Percentiles rank a stretch among this genome's conserved stretches.
phyloP scores from a whole-genome alignment of 2,797 vertebrate genomes.

The Hemitrygon akajei region DNA sequence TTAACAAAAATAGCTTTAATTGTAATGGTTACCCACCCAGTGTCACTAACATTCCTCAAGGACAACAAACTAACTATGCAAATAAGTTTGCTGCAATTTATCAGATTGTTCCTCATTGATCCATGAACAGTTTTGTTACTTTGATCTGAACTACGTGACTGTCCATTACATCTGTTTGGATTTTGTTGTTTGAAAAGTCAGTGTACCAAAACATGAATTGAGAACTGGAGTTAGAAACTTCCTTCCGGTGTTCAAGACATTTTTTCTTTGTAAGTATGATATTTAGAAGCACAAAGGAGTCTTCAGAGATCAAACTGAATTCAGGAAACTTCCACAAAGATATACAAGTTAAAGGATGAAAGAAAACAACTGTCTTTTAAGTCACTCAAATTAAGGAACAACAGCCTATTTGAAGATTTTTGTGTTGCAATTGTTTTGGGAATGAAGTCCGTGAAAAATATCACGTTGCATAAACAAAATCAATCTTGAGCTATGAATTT shows the following conservation, averaged over 20 bases:
- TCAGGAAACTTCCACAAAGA: not conserved
- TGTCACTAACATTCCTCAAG: not conserved
- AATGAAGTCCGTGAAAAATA: slow-evolving; percentile 7
- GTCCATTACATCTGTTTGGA: not conserved
- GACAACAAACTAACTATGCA: not conserved
- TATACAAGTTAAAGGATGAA: not conserved
- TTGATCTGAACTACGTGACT: not conserved
- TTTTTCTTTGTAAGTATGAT: not conserved
- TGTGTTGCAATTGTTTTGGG: slow-evolving; percentile 4
- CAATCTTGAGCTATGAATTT: slow-evolving; percentile 7
- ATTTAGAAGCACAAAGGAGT: not conserved
- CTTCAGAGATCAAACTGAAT: slow-evolving; percentile 8
- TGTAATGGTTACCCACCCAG: not conserved
- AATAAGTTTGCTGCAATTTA: not conserved
- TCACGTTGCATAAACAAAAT: not conserved
- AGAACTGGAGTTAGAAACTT: not conserved
- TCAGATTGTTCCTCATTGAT: not conserved
- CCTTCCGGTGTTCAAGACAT: not conserved
- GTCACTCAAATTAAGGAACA: not conserved
- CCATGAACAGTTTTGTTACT: not conserved
- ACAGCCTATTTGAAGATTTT: not conserved
- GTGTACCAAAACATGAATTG: not conserved
- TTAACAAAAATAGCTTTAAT: not conserved
- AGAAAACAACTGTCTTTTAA: slow-evolving; percentile 21
- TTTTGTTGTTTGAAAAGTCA: not conserved